Base-by-base conservation (phyloP, 2,797 vertebrate species). In the Thalassophryne amazonica region DNA sequence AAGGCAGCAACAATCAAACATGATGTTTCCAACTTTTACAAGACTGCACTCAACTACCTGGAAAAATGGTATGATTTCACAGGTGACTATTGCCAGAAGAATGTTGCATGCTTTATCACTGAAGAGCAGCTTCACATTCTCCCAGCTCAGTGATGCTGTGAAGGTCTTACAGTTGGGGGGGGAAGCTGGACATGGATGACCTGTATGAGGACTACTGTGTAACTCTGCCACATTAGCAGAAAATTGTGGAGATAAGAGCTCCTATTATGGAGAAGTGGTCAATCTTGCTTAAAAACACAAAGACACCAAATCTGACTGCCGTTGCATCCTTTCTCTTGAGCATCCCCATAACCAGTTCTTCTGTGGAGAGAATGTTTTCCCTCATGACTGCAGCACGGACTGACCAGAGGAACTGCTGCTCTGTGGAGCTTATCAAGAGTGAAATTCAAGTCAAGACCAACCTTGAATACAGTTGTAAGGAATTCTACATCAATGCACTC, bases 151-250 rank as follows among this genome's bases (percentile, higher is more conserved):
- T 30, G 56, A 60, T 30, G 32, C 17, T 2, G 30, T 61, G 33
- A 50, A 69, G 16, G 17, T 31, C 36, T 41, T 62, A 3, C 42
- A 50, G 38, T 45, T 54, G n/a, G 13, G 5, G 10, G 10, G 38
- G 21, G 3, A 45, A 50, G 49, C 19, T 49, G 11, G 32, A 58
- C 53, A 57, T 61, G 37, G 41, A 42, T 63, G 41, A 51, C 56
- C 28, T 61, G 4, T 51, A 47, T 39, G 60, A 53, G 23, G 42
- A 43, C 2, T 60, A 66, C 32, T 59, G 54, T 32, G 10, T 55
- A n/a, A 43, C 16, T 53, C 19, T 47, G 28, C 46, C 37, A 56
- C 2, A 22, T 39, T 39, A 52, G 15, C 34, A 39, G 34, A 33
- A 36, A 17, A 23, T 34, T 17, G 21, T 32, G 11, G 4, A 31